These are phyloP conservation scores for Ficedula albicollis DNA, from an alignment of 2,797 vertebrate species.

Conservation along the genomic window DNA sequence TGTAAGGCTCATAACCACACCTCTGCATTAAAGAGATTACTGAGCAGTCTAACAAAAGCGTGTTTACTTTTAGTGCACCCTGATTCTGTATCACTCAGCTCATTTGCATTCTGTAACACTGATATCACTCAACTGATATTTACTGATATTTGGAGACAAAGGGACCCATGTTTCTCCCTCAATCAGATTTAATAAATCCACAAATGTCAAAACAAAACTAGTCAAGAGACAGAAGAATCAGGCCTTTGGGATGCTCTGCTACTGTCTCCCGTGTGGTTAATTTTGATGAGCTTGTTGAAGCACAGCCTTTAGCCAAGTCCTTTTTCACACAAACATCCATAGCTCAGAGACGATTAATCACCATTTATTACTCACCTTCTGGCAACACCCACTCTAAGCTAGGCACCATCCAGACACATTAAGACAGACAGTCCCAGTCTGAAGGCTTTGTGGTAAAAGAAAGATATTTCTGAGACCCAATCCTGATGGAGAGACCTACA, in stretches of 20 bases:
- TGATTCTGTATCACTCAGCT: not conserved
- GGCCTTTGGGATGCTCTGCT: not conserved
- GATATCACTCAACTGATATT: not conserved
- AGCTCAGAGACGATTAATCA: slow-evolving; percentile 53
- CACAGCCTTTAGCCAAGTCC: slow-evolving; percentile 39
- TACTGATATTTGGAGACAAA: not conserved
- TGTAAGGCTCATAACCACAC: not conserved
- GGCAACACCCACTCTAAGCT: slow-evolving; percentile 47
- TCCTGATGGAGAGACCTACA: not conserved
- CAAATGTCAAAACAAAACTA: not conserved
- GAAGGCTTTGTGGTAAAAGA: not conserved
- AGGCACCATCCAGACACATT: slow-evolving; percentile 17
- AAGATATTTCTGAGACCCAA: not conserved
- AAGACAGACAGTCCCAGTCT: not conserved
- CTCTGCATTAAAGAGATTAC: not conserved
- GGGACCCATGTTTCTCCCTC: not conserved
- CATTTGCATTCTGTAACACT: not conserved
- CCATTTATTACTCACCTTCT: slow-evolving; percentile 55
- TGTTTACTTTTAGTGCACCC: not conserved
- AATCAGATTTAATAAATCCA: not conserved
- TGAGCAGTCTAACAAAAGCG: not conserved
- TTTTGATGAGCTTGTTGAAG: slow-evolving; percentile 29
- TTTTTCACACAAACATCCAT: slow-evolving; percentile 38
- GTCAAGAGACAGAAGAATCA: not conserved
- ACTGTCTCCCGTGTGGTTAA: not conserved